Evolutionary conservation across 2,888 invertebrate genomes (phyloP).

Genomic region (Athrips mouffetella): DNA sequence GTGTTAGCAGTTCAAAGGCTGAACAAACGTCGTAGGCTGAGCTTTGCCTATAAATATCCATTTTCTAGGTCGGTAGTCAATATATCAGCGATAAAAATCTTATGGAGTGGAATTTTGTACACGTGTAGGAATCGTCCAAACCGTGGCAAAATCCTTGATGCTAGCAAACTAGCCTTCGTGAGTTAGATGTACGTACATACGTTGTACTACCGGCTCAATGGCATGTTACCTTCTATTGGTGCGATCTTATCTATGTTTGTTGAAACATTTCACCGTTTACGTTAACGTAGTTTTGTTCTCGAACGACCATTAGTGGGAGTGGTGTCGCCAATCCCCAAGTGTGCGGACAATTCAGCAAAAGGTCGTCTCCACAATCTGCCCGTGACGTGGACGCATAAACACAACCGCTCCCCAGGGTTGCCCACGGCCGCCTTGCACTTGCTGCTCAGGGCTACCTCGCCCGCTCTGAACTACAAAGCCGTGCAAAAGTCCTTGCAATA

Average conservation of each 20-base stretch:
- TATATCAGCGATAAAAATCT: too few relatives aligned
- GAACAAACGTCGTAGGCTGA: too few relatives aligned
- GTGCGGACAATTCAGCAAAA: constrained; percentile 58
- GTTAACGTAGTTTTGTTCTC: constrained; percentile 36
- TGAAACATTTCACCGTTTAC: constrained; percentile 21
- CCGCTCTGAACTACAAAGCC: too few relatives aligned
- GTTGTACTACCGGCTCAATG: neutral
- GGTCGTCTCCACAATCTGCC: constrained; percentile 57
- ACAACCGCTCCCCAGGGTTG: constrained; percentile 54
- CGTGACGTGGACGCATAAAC: constrained; percentile 57
- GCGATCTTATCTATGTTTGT: constrained; percentile 7
- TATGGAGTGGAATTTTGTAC: too few relatives aligned
- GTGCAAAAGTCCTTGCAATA: too few relatives aligned
- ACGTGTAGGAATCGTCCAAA: too few relatives aligned
- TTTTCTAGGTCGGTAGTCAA: too few relatives aligned
- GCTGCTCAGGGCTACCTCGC: too few relatives aligned
- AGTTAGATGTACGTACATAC: neutral
- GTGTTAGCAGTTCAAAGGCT: too few relatives aligned
- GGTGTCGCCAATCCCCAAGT: constrained; percentile 47
- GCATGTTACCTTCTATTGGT: neutral
- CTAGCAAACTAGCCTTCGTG: too few relatives aligned
- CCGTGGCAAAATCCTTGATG: too few relatives aligned
- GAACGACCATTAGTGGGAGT: constrained; percentile 35
- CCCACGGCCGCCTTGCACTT: constrained; percentile 25
- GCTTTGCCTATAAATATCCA: too few relatives aligned